These are phyloP conservation scores for Ephialtes manifestator DNA, from an alignment of 2,888 invertebrate species.

Conservation along the genomic window DNA sequence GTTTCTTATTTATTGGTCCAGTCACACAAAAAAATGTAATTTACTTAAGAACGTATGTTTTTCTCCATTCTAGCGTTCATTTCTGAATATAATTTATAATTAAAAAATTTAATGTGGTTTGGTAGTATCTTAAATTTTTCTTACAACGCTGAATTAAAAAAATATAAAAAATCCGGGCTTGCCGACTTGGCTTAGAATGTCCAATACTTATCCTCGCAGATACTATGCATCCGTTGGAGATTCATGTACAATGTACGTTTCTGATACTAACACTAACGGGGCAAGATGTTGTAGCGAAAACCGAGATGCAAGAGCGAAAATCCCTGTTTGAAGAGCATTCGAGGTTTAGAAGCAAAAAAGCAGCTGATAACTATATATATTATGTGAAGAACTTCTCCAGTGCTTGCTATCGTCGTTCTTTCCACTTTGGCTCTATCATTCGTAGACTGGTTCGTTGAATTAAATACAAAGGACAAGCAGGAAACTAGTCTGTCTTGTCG, in stretches of 20 bases:
- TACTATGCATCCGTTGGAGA: not conserved
- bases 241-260: conserved; percentile 4
- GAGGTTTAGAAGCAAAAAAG: not conserved
- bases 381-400: not conserved
- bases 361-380: not conserved
- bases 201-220: too few relatives aligned
- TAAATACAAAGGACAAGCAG: not conserved
- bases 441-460: not conserved
- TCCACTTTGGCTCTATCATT: conserved; percentile 3
- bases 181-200: too few relatives aligned
- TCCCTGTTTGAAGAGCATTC: not conserved
- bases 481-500: not conserved
- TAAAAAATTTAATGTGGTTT: too few relatives aligned
- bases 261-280: not conserved
- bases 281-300: not conserved
- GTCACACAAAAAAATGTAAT: too few relatives aligned
- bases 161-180: too few relatives aligned
- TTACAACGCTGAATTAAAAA: too few relatives aligned
- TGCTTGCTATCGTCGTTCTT: not conserved
- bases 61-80: too few relatives aligned
- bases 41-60: too few relatives aligned
- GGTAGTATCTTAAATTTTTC: too few relatives aligned
- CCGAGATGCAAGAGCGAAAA: not conserved
- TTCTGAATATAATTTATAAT: too few relatives aligned
- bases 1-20: too few relatives aligned